Evolutionary conservation across 2,113 vertebrate species (phyloP), one percentile per base, ranked within the genome.

Genomic region (Hippocampus zosterae): DNA sequence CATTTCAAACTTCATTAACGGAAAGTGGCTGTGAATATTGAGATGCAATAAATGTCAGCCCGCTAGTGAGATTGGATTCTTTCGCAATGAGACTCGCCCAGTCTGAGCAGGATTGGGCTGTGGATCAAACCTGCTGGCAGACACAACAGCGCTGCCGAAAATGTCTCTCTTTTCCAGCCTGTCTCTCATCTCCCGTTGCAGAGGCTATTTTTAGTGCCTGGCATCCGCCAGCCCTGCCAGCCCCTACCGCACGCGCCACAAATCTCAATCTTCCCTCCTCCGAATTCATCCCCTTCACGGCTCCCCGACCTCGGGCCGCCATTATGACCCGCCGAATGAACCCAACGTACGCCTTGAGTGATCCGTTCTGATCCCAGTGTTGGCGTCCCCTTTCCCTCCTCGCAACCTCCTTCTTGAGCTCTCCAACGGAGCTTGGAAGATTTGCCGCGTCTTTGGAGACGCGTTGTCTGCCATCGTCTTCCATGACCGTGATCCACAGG

Each of bases 131-230:
- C 85, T 77, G 76, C 74, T 82, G 78, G 85, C 82, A 86, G 82
- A 89, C 82, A 83, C 83, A 87, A 81, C 80, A 85, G 68, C 82
- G 53, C 78, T 78, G 80, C 80, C 73, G 75, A 33, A 15, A 8
- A 25, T 1, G 23, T 57, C 82, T 77, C 75, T 76, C 82, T 57
- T 81, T 77, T 57, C 27, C 62, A 65, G 71, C 69, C 82, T 76
- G 71, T 15, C 67, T 76, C 74, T 56, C 66, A 56, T 72, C 71
- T 75, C 68, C 79, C 73, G 78, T 81, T 85, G 83, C 86, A 77
- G 80, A 84, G 72, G 69, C 85, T 91, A 91, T 91, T 91, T 90
- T 88, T 88, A 90, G 84, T 72, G 3, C 33, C 71, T 57, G 73
- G 73, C 80, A 68, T 59, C 75, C 78, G 48, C 64, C 48, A 19